phyloP scores from a whole-genome alignment of 2,113 vertebrate species.

The Dasyornis broadbenti region DNA sequence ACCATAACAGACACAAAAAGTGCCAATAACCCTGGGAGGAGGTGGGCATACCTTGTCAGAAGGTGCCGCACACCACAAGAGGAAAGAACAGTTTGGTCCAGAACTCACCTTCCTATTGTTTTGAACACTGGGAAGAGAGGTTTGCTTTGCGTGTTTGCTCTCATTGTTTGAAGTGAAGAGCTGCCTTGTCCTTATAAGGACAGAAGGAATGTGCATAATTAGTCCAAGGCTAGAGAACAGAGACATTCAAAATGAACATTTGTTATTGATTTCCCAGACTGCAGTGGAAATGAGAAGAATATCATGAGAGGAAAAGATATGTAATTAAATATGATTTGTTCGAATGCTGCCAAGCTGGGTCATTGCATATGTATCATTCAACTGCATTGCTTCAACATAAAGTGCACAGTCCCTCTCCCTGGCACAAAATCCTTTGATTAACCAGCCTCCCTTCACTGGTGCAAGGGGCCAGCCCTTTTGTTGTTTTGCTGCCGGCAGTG shows the following conservation, averaged over 20 bases:
- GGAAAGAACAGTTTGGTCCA: neutral
- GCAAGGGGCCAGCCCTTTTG: conserved; percentile 32
- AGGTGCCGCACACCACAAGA: neutral
- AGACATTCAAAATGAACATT: conserved; percentile 43
- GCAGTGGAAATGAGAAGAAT: neutral
- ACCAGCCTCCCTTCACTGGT: neutral
- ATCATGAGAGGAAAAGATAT: neutral
- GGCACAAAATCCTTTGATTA: conserved; percentile 15
- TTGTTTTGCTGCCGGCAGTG: conserved; percentile 26
- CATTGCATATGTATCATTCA: neutral
- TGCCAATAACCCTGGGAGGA: neutral
- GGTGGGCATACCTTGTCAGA: neutral
- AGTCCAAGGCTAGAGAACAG: conserved; percentile 20
- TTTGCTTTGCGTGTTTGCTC: neutral
- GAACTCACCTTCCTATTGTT: neutral
- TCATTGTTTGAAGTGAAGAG: neutral
- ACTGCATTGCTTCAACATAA: neutral
- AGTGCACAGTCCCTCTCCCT: neutral
- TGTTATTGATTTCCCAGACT: conserved; percentile 35
- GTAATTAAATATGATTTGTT: conserved; percentile 23
- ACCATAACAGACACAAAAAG: neutral
- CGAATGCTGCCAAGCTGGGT: neutral
- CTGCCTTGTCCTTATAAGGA: neutral
- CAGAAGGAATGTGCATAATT: conserved; percentile 32
- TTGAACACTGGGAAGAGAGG: neutral